phyloP scores from a whole-genome alignment of 1,140 invertebrate species.

The Neodiprion virginianus region DNA sequence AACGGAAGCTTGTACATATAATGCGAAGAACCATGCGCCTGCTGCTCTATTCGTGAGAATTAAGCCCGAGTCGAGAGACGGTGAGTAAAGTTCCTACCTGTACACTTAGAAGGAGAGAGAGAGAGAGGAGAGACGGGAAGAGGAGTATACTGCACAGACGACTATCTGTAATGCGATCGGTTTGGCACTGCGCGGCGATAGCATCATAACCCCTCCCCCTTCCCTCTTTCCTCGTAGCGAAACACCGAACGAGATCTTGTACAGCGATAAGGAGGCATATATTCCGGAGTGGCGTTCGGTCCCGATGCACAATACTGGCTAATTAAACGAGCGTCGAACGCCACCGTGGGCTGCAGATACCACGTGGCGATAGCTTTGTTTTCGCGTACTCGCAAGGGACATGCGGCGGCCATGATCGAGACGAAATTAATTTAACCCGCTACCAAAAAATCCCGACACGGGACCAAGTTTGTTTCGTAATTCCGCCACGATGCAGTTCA shows the following conservation, averaged over 20 bases:
- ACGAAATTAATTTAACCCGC: slow-evolving; percentile 57
- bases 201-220: slow-evolving; percentile 58
- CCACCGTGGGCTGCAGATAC: slow-evolving; percentile 52
- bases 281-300: slow-evolving; percentile 19
- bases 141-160: too few relatives aligned
- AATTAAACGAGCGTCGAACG: slow-evolving; percentile 58
- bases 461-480: too few relatives aligned
- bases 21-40: too few relatives aligned
- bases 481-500: too few relatives aligned
- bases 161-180: slow-evolving; percentile 58
- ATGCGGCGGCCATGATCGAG: slow-evolving; percentile 40
- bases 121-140: too few relatives aligned
- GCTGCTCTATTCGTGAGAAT: too few relatives aligned
- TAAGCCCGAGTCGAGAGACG: too few relatives aligned
- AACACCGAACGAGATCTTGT: slow-evolving; percentile 3
- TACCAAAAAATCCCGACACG: too few relatives aligned
- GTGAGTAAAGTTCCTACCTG: too few relatives aligned
- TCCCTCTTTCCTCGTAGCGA: slow-evolving; percentile 9
- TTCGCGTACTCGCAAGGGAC: slow-evolving; percentile 46
- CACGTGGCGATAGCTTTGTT: slow-evolving; percentile 59
- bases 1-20: too few relatives aligned
- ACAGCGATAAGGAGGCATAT: neutral
- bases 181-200: slow-evolving; percentile 62
- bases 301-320: slow-evolving; percentile 55
- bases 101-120: too few relatives aligned